Evolutionary conservation across 35 echinoderm and acorn worm species (phyloP).

Genomic region (Nesometra sesokonis): DNA sequence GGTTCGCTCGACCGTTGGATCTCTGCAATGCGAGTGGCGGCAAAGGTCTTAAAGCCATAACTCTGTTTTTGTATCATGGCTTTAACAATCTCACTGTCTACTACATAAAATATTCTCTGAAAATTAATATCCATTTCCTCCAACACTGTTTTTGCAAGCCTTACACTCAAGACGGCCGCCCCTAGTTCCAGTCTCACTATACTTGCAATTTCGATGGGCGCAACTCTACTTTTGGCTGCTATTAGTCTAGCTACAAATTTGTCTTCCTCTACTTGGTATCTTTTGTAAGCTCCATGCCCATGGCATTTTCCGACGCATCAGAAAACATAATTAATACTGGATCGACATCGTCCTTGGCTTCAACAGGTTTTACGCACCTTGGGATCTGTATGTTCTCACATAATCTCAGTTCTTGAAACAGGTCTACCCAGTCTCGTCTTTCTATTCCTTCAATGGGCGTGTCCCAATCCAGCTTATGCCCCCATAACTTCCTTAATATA

Average conservation of each 20-base stretch:
- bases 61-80: conserved; percentile 47
- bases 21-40: conserved; percentile 38
- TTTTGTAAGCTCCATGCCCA: conserved; percentile 18
- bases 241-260: neutral
- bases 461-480: conserved; percentile 34
- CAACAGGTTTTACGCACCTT: conserved; percentile 26
- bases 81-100: conserved; percentile 52
- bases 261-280: neutral
- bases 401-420: conserved; percentile 20
- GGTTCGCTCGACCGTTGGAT: conserved; percentile 22
- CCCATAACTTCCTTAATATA: conserved; percentile 33
- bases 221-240: conserved; percentile 9
- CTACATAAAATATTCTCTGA: conserved; percentile 22
- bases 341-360: neutral
- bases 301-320: conserved; percentile 42
- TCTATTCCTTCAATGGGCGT: conserved; percentile 3
- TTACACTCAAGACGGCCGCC: conserved; percentile 25
- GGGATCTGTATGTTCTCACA: neutral
- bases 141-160: conserved; percentile 9
- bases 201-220: conserved; percentile 29
- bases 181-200: conserved; percentile 44
- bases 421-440: conserved; percentile 11
- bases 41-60: conserved; percentile 52
- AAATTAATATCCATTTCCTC: conserved; percentile 24
- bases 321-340: conserved; percentile 32